A percentile compares a stretch with the other conserved stretches of the same genome.
These are phyloP conservation scores for Lepidothrix coronata DNA, from an alignment of 2,113 vertebrate species.

Conservation along the genomic window DNA sequence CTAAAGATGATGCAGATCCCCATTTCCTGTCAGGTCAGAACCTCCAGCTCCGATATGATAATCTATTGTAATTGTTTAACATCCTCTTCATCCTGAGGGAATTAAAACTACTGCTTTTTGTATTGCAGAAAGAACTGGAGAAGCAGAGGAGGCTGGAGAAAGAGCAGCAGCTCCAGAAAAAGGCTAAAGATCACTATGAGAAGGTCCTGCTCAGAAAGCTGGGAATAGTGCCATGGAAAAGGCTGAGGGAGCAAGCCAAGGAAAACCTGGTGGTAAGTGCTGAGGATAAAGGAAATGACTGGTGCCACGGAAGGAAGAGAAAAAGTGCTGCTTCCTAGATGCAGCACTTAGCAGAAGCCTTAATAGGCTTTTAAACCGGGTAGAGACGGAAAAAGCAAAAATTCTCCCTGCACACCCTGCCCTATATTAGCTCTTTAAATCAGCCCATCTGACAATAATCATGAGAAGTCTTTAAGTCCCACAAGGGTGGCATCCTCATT, in stretches of 20 bases:
- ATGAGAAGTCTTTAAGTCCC: background rate
- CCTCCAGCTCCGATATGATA: background rate
- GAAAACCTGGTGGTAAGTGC: conserved; percentile 76
- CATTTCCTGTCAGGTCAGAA: background rate
- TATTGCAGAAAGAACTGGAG: conserved; percentile 84
- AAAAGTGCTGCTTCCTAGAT: background rate
- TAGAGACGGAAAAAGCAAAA: background rate
- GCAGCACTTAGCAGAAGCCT: background rate
- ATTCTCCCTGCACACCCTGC: background rate
- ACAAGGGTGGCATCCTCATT: background rate
- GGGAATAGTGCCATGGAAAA: conserved; percentile 89
- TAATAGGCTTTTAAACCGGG: background rate
- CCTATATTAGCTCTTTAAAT: background rate
- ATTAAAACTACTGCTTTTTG: background rate
- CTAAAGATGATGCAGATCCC: background rate
- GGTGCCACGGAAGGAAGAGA: background rate
- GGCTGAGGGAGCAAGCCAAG: conserved; percentile 73
- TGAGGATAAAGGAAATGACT: background rate
- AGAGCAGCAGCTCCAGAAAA: conserved; percentile 74
- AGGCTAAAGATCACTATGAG: conserved; percentile 80
- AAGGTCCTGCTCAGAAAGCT: conserved; percentile 73
- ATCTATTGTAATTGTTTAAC: background rate
- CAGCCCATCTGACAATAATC: background rate
- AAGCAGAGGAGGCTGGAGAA: conserved; percentile 78
- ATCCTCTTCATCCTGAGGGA: background rate